Percentiles rank a stretch among this genome's conserved stretches.
Evolutionary conservation across 1,140 invertebrate species (phyloP).

Genomic region (Drosophila sp.): DNA sequence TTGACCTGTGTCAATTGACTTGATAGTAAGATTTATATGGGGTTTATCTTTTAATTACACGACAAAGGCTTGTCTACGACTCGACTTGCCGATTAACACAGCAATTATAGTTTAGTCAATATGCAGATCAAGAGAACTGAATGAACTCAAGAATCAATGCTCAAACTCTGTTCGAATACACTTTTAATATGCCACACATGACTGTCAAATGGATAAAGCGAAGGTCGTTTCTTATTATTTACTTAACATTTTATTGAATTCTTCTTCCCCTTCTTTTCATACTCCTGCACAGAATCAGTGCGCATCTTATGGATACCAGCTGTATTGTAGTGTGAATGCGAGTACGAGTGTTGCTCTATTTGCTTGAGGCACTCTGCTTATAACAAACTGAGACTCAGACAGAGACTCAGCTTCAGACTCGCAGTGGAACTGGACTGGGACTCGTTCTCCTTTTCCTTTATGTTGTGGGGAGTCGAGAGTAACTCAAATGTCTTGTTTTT

Average conservation of each 20-base stretch:
- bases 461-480: slow-evolving; percentile 53
- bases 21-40: slow-evolving; percentile 35
- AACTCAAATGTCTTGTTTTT: slow-evolving; percentile 57
- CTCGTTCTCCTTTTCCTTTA: slow-evolving; percentile 38
- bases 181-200: slow-evolving; percentile 68
- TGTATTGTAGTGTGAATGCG: slow-evolving; percentile 17
- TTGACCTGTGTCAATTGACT: background rate
- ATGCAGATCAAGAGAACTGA: slow-evolving; percentile 11
- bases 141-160: slow-evolving; percentile 7
- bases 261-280: background rate
- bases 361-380: slow-evolving; percentile 25
- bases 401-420: background rate
- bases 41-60: slow-evolving; percentile 29
- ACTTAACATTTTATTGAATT: slow-evolving; percentile 79
- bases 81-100: too few relatives aligned
- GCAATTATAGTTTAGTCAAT: background rate
- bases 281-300: slow-evolving; percentile 7
- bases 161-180: slow-evolving; percentile 9
- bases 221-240: slow-evolving; percentile 80
- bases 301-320: slow-evolving; percentile 7
- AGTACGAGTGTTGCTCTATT: slow-evolving; percentile 61
- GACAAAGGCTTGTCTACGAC: background rate
- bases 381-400: slow-evolving; percentile 15
- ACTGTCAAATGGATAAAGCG: slow-evolving; percentile 59
- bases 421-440: background rate